Percentiles rank a stretch among this genome's conserved stretches.
Conservation (phyloP, 2,888 invertebrate genomes). For the Cecidostiba fungosa region DNA sequence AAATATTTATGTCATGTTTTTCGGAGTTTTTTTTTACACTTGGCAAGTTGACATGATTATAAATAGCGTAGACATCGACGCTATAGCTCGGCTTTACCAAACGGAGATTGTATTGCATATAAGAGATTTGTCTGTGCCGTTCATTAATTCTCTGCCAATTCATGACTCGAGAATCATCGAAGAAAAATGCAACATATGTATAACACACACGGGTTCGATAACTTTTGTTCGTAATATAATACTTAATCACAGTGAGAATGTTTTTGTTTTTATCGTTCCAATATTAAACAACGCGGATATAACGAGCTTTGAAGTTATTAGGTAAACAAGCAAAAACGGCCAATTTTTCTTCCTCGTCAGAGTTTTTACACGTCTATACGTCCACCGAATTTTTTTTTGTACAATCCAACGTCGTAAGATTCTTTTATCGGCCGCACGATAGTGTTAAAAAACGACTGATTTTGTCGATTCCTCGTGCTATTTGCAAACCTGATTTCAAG, state of each 20-base stretch:
- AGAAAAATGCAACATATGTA: not conserved
- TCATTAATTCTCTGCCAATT: not conserved
- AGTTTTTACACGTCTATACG: not conserved
- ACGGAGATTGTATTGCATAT: not conserved
- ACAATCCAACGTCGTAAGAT: not conserved
- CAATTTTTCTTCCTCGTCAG: not conserved
- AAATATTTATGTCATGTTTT: not conserved
- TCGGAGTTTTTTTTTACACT: not conserved
- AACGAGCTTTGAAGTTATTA: not conserved
- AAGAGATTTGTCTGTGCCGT: not conserved
- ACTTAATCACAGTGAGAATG: not conserved
- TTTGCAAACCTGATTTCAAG: conserved; percentile 62
- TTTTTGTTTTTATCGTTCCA: conserved; percentile 12
- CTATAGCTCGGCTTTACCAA: not conserved
- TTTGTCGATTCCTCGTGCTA: conserved; percentile 48
- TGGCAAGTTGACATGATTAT: conserved; percentile 1
- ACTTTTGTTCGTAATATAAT: not conserved
- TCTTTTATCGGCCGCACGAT: conserved; percentile 6
- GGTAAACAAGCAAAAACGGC: not conserved
- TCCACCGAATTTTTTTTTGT: not conserved
- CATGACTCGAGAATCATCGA: not conserved
- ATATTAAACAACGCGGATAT: not conserved
- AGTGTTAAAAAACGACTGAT: not conserved
- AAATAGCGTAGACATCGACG: conserved; percentile 14
- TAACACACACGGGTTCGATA: not conserved